A percentile compares a stretch with the other conserved stretches of the same genome.
phyloP scores from a whole-genome alignment of 37 sponge, comb jelly and placozoan species.

The Cliona cf. orientalis region DNA sequence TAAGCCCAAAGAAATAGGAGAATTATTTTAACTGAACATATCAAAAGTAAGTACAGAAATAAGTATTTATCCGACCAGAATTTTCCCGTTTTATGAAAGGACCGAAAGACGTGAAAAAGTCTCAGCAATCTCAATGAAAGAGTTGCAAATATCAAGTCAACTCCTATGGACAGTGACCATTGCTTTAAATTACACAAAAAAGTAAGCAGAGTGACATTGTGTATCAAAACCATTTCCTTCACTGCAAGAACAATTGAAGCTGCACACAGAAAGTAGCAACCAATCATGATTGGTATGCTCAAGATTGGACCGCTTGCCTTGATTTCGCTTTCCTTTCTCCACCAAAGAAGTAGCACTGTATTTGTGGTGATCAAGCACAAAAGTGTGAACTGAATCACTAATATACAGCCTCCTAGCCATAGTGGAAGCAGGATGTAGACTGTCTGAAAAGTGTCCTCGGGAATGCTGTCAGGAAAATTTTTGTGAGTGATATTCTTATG shows the following conservation, averaged over 20 bases:
- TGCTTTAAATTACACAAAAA: constrained; percentile 5
- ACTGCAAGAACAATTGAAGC: neutral
- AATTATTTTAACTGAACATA: neutral
- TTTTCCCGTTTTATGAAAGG: neutral
- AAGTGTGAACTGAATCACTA: neutral
- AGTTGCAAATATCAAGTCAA: constrained; percentile 7
- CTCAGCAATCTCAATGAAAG: constrained; percentile 10
- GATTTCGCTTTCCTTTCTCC: constrained; percentile 24
- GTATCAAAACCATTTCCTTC: neutral
- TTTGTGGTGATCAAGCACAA: constrained; percentile 6
- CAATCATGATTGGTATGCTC: constrained; percentile 28
- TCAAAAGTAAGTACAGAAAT: neutral
- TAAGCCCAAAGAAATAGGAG: no score
- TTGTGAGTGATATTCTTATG: neutral
- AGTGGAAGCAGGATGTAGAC: neutral
- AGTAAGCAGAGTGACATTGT: neutral
- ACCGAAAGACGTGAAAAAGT: constrained; percentile 6
- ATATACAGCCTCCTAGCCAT: neutral
- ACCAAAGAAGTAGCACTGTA: neutral
- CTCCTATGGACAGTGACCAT: constrained; percentile 7
- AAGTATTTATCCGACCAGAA: constrained; percentile 19
- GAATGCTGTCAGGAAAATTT: neutral
- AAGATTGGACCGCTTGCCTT: constrained; percentile 39
- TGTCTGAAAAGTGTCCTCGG: constrained; percentile 25
- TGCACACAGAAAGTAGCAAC: constrained; percentile 22